These are phyloP conservation scores for Anabacerthia variegaticeps DNA, from an alignment of 2,797 vertebrate genomes.

Conservation along the genomic window DNA sequence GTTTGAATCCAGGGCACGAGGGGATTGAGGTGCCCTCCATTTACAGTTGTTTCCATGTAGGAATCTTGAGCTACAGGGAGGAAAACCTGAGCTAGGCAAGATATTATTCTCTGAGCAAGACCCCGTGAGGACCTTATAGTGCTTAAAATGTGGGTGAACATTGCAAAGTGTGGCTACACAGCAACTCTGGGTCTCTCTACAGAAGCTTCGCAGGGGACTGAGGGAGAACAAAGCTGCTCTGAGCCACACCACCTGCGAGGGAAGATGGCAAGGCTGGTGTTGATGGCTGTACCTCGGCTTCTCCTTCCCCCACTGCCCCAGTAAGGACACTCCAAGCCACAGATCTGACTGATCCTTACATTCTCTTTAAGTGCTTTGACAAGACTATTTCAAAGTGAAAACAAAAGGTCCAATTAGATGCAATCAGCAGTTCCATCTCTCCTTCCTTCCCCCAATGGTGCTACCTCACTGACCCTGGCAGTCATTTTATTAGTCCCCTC, in stretches of 20 bases:
- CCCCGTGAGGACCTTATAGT: background rate
- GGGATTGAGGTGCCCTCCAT: slow-evolving; percentile 37
- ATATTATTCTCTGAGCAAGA: background rate
- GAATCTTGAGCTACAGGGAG: slow-evolving; percentile 15
- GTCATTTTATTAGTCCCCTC: background rate
- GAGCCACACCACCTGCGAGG: accelerated
- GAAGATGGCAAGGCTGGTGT: background rate
- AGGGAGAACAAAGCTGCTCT: background rate
- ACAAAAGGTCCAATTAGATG: background rate
- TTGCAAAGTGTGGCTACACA: background rate
- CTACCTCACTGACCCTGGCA: background rate
- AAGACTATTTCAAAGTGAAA: background rate
- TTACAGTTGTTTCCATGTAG: slow-evolving; percentile 57
- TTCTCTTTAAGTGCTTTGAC: background rate
- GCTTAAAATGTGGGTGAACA: slow-evolving; percentile 36
- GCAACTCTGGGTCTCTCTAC: background rate
- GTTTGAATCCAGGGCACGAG: slow-evolving; percentile 21
- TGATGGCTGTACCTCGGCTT: background rate
- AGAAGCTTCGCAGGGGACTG: background rate
- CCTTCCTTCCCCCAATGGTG: background rate
- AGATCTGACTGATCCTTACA: background rate
- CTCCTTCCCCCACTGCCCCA: background rate
- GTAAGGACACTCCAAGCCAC: background rate
- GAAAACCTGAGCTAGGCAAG: slow-evolving; percentile 3
- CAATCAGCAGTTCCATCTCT: background rate